Evolutionary conservation across 2,888 invertebrate species (phyloP), one percentile per base, ranked within the genome.

Genomic region (Drosophila diplacantha): DNA sequence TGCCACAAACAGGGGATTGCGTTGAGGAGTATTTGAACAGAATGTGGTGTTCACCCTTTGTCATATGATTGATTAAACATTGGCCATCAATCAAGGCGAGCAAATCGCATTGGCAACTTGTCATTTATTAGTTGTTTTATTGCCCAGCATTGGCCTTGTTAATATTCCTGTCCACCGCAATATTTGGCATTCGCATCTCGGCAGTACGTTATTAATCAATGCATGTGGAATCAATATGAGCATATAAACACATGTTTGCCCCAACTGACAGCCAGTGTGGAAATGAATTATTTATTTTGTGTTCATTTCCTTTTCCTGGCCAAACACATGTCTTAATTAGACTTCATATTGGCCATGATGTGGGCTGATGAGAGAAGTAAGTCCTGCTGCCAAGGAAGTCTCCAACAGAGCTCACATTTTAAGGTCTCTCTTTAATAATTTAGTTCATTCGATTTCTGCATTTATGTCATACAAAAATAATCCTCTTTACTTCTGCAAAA

Each of bases 241-340:
- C 12, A 22, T 16, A 34, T 38, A 26, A 64, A 43, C 66, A 66
- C 38, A 69, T 70, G 68, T 75, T 73, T 76, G 35, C 70, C 71
- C 46, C 44, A 52, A 41, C 24, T 26, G 63, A 51, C 55, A 54
- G 38, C 50, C 31, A 43, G 32, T 43, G 26, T 16, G 35, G 29
- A 60, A 60, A 73, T 74, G 74, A 74, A 76, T 79, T 79, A 77
- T 76, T 76, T 74, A 79, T 71, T 66, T 73, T 52, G 60, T 43
- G 56, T 59, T 58, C 41, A 47, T 72, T 38, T 35, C 67, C 61
- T 56, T 55, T 60, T 60, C 55, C 47, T 71, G 26, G 22, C 55
- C 54, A 80, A 76, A 74, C 71, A 76, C 69, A 74, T 51, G 49
- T 16, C 51, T 18, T 58, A 66, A 66, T 66, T 65, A 58, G 65